Evolutionary conservation across 2,888 invertebrate genomes (phyloP), one percentile per base, ranked within the genome.

Genomic region (Encarsia formosa): DNA sequence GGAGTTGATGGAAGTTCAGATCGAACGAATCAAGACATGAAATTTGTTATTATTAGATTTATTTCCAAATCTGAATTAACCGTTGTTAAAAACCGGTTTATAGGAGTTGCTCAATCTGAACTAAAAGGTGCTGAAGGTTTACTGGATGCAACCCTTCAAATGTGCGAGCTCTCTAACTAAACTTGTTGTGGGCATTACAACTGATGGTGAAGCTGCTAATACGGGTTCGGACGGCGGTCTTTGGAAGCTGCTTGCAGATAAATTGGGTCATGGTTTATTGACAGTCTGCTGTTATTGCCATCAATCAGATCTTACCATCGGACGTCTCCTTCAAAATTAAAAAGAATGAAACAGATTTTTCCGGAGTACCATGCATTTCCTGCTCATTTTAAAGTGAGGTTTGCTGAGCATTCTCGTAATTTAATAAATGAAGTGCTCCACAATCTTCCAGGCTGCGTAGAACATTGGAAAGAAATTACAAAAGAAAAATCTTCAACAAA

Each of bases 171-270:
- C 15, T 6, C 31, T 6, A 31, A 31, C 15, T 11, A 15, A 31
- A 31, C 4, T 4, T n/a, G 11, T 31, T 13, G 41, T 41, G 22
- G 22, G 22, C 15, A 23, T 41, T 19, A 41, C 41, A 22, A 41
- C 41, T 41, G 41, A 41, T 20, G 22, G 41, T n/a, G 41, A 19
- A 20, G 18, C 41, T 41, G 41, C 41, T 41, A 41, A 22, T 41
- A 41, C 41, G 6, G 41, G 41, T 20, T 2, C 19, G 15, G 19
- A 22, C 22, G 22, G 15, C 6, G 41, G 41, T 22, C 41, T 41
- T 19, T 41, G 41, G 41, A 41, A 41, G 22, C 22, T 41, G 22
- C 41, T 41, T 22, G 41, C 19, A 41, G 22, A 41, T 41, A 11
- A 41, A 11, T 41, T 41, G 22, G 41, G 41, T 15, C 41, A 41